Percentiles rank a stretch among this genome's conserved stretches.
phyloP scores from a whole-genome alignment of 2,797 vertebrate species.

The Botia kubotai region DNA sequence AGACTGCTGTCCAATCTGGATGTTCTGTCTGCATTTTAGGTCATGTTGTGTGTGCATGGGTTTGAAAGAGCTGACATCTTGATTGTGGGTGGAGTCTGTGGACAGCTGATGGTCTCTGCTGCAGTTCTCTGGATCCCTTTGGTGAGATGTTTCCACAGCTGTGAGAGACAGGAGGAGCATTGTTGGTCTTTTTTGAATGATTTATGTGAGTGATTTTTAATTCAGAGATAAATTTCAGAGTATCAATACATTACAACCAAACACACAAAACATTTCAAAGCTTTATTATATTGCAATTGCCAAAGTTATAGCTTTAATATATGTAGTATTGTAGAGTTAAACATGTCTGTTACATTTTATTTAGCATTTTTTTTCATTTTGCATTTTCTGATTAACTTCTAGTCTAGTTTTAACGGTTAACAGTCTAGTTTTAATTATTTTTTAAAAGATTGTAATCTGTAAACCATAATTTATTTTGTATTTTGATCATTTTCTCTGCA shows the following conservation, averaged over 20 bases:
- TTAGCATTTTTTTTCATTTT: too few relatives aligned
- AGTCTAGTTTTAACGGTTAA: too few relatives aligned
- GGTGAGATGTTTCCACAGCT: constrained; percentile 66
- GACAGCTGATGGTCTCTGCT: constrained; percentile 56
- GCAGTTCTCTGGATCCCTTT: constrained; percentile 70
- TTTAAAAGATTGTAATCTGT: too few relatives aligned
- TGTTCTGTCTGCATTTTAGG: constrained; percentile 27
- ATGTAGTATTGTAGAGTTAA: too few relatives aligned
- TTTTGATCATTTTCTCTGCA: not conserved
- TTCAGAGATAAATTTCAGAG: not conserved
- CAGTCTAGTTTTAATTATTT: too few relatives aligned
- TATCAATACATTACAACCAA: not conserved
- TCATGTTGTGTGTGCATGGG: constrained; percentile 47
- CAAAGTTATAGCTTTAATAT: not conserved
- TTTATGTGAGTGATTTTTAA: not conserved
- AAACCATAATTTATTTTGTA: not conserved
- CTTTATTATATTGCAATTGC: not conserved
- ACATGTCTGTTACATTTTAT: too few relatives aligned
- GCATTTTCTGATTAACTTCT: too few relatives aligned
- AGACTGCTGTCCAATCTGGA: constrained; percentile 24
- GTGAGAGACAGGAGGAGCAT: constrained; percentile 54
- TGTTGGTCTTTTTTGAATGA: not conserved
- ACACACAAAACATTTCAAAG: not conserved
- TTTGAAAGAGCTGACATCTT: constrained; percentile 49
- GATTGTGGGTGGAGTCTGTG: constrained; percentile 67